phyloP scores from a whole-genome alignment of 2,888 invertebrate genomes.

The Tuta absoluta region DNA sequence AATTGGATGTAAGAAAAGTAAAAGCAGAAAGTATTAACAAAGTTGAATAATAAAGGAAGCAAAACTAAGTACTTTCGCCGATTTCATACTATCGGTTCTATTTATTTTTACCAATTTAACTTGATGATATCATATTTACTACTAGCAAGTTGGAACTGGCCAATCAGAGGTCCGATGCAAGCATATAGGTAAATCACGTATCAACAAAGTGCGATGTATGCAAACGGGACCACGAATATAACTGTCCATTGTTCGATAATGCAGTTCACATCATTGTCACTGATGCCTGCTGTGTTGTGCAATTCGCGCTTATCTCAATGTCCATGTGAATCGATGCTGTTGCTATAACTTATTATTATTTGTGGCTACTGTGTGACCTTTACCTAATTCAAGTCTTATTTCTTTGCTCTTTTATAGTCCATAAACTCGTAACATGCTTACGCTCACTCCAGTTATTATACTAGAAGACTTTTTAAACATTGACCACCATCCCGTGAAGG shows the following conservation, averaged over 20 bases:
- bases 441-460: neutral
- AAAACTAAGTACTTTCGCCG: no score
- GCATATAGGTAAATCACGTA: slow-evolving; percentile 17
- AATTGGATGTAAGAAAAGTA: no score
- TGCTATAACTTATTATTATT: slow-evolving; percentile 11
- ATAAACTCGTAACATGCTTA: neutral
- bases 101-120: neutral
- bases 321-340: slow-evolving; percentile 23
- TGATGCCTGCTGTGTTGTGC: slow-evolving; percentile 15
- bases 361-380: neutral
- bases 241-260: slow-evolving; percentile 26
- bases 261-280: slow-evolving; percentile 28
- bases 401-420: neutral
- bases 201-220: slow-evolving; percentile 13
- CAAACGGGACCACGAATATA: slow-evolving; percentile 21
- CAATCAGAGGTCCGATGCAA: neutral
- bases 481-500: neutral
- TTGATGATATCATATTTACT: neutral
- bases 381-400: neutral
- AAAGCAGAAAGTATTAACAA: no score
- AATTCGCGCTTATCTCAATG: slow-evolving; percentile 25
- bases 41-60: no score
- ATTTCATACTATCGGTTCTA: neutral
- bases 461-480: neutral
- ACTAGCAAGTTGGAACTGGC: neutral